Percentiles rank a stretch among this genome's conserved stretches.
Conservation (phyloP, 2,797 vertebrate species). For the Schizopygopsis malacanthus region DNA sequence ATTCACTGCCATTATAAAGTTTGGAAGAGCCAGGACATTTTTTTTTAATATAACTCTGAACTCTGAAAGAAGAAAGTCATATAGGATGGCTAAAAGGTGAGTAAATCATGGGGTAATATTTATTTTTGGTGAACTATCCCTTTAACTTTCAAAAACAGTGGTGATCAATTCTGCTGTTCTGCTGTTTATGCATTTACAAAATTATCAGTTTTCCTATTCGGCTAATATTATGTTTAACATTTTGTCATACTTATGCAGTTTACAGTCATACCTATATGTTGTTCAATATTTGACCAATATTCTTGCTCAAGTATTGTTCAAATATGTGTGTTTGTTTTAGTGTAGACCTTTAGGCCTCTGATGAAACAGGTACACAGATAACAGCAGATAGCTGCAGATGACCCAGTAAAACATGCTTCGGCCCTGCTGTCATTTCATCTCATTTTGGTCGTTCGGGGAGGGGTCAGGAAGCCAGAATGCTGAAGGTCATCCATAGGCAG, state of each 20-base stretch:
- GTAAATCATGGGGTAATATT: neutral
- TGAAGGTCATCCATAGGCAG: conserved; percentile 74
- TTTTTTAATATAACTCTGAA: too few relatives aligned
- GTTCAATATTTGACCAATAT: conserved; percentile 12
- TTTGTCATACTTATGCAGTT: neutral
- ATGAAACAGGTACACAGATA: conserved; percentile 72
- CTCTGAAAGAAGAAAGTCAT: neutral
- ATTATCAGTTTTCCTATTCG: neutral
- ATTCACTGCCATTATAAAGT: too few relatives aligned
- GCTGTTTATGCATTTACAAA: neutral
- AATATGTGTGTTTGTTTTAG: conserved; percentile 62
- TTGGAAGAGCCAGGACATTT: too few relatives aligned
- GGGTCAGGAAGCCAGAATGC: conserved; percentile 60
- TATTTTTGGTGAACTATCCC: neutral
- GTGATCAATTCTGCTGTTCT: neutral
- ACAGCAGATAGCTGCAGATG: conserved; percentile 66
- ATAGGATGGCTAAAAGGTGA: neutral
- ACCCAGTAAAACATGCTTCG: conserved; percentile 70
- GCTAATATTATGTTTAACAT: neutral
- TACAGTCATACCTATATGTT: neutral
- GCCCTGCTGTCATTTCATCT: conserved; percentile 60
- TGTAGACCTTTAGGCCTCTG: conserved; percentile 68
- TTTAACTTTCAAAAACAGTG: neutral
- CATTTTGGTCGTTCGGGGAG: conserved; percentile 68
- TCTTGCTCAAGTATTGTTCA: conserved; percentile 34